phyloP scores from a whole-genome alignment of 2,888 invertebrate genomes.

The Capitulum mitella region DNA sequence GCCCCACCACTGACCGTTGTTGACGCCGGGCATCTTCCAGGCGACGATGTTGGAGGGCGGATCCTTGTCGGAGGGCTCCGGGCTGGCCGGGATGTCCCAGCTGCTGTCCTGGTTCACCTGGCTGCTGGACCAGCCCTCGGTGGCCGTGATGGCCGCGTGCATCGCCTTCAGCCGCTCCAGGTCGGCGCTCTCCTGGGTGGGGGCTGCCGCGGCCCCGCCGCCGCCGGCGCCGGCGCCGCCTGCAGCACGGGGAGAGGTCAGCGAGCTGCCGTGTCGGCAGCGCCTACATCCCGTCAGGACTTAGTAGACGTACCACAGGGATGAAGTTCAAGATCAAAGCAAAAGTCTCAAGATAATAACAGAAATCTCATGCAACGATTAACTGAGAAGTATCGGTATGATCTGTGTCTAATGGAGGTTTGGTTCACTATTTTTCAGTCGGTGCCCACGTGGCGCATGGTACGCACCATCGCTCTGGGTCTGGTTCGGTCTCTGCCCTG shows the following conservation, averaged over 20 bases:
- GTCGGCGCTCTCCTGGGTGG: slow-evolving; percentile 43
- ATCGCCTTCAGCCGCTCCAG: slow-evolving; percentile 72
- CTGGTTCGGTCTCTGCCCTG: background rate
- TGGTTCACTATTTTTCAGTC: too few relatives aligned
- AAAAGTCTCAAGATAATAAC: too few relatives aligned
- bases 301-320: too few relatives aligned
- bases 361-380: background rate
- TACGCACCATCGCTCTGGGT: background rate
- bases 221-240: background rate
- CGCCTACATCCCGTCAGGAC: too few relatives aligned
- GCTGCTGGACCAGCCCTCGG: slow-evolving; percentile 87
- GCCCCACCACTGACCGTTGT: slow-evolving; percentile 58
- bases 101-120: slow-evolving; percentile 89
- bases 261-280: too few relatives aligned
- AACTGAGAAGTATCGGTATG: background rate
- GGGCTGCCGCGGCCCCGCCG: background rate
- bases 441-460: background rate
- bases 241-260: too few relatives aligned
- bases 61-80: slow-evolving; percentile 55
- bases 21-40: slow-evolving; percentile 19
- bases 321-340: too few relatives aligned
- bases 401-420: too few relatives aligned
- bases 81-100: slow-evolving; percentile 86
- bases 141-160: slow-evolving; percentile 71
- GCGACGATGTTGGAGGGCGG: background rate